These are phyloP conservation scores for Tetragonula carbonaria DNA, from an alignment of 2,888 invertebrate genomes.

Conservation along the genomic window DNA sequence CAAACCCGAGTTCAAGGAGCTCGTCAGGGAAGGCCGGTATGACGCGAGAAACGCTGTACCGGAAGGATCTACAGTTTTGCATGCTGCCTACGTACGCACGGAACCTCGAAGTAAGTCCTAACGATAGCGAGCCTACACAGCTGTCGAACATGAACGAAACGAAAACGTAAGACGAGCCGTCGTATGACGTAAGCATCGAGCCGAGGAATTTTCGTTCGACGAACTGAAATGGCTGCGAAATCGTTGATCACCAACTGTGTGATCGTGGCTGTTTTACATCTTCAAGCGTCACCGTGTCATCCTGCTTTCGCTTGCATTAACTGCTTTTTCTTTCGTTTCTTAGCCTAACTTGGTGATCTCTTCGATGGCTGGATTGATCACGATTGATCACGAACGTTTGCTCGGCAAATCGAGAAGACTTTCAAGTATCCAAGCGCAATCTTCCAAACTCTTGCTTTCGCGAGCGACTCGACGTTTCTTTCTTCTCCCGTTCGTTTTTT, in stretches of 20 bases:
- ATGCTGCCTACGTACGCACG: conserved; percentile 59
- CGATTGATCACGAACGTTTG: neutral
- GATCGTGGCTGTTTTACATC: conserved; percentile 14
- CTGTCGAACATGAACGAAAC: conserved; percentile 53
- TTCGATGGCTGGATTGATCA: conserved; percentile 15
- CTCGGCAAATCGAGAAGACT: neutral
- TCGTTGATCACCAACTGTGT: neutral
- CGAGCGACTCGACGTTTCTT: neutral
- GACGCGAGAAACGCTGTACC: conserved; percentile 46
- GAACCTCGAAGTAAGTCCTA: conserved; percentile 51
- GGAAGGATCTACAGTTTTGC: conserved; percentile 48
- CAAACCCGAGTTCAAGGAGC: neutral
- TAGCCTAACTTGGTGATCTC: neutral
- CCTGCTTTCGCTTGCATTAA: conserved; percentile 43
- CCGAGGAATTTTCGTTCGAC: conserved; percentile 28
- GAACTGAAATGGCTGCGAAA: conserved; percentile 3
- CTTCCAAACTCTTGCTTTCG: neutral
- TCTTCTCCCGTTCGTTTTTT: neutral
- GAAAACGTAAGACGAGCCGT: conserved; percentile 54
- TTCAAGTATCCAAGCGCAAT: conserved; percentile 6
- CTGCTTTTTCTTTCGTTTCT: conserved; percentile 27
- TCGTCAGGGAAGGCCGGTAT: conserved; percentile 57
- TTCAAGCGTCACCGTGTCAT: conserved; percentile 35
- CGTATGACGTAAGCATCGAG: conserved; percentile 51
- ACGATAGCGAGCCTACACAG: conserved; percentile 65